Base-by-base conservation (phyloP, 1,140 invertebrate species). In the Brachystomella parvula region DNA sequence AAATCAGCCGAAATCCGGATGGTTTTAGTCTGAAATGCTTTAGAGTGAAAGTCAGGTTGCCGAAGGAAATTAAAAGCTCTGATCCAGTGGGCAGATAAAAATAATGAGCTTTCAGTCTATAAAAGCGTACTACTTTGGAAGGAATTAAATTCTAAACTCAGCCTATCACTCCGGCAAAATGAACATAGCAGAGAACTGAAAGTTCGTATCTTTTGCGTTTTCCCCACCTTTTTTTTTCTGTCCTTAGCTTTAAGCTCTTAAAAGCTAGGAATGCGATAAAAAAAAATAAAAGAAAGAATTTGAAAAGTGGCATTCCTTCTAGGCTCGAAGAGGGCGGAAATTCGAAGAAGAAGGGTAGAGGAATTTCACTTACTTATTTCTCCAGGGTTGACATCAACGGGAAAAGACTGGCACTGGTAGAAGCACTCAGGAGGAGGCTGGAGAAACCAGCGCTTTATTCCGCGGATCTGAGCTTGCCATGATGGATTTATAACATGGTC, bases 401-500 rank as follows among this genome's bases (percentile, higher is more conserved):
- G 79, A 26, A 95, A 75, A 65, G 78, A 78, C 21, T 76, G 74
- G 77, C 93, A 97, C 28, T 81, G 76, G 74, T 87, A 86, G 71
- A 87, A 83, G 77, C 94, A 97, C 79, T 97, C 94, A 0, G 89
- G 87, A 2, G 90, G 89, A 19, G 93, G 93, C 58, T 90, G 85
- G 32, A 97, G 79, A 24, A 83, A 83, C 94, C 94, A 97, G 6
- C 83, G 79, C 78, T 96, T 96, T 72, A 79, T 82, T 0, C 93
- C 93, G 56, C 82, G 83, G 49, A 96, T 82, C 79, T 96, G 94
- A 0, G 92, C 93, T 79, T 96, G 94, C 93, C 94, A 97, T 0
- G 92, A 96, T 12, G 94, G 89, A 76, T 90, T 83, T 47, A 85
- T 82, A 19, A 97, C 93, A 66, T 92, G 89, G 77, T 96, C 94